A percentile compares a stretch with the other conserved stretches of the same genome.
phyloP scores from a whole-genome alignment of 2,888 invertebrate species.

The Plebejus anna region DNA sequence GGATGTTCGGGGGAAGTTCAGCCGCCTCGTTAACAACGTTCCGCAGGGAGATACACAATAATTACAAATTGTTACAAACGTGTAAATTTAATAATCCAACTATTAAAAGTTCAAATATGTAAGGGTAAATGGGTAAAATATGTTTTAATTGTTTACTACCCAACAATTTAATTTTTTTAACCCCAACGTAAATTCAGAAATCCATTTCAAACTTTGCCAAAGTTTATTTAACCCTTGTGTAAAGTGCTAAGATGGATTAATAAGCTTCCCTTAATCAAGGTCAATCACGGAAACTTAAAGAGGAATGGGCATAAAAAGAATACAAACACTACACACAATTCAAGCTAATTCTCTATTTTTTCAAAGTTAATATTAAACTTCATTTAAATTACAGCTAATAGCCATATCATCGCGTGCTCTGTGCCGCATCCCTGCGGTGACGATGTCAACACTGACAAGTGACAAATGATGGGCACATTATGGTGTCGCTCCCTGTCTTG shows the following conservation, averaged over 20 bases:
- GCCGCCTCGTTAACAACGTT: not conserved
- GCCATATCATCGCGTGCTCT: not conserved
- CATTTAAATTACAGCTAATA: not conserved
- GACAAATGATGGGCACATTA: not conserved
- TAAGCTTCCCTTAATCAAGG: no score
- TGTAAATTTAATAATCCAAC: not conserved
- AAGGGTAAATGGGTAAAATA: no score
- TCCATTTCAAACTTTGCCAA: no score
- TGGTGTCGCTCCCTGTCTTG: not conserved
- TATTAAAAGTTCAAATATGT: no score
- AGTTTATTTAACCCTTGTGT: no score
- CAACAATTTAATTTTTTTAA: no score
- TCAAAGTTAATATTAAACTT: not conserved
- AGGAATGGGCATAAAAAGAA: no score
- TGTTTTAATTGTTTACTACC: no score
- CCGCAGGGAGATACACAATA: not conserved
- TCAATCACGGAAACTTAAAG: no score
- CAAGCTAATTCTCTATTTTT: not conserved
- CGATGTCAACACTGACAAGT: not conserved
- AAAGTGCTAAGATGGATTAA: no score
- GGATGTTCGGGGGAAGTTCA: constrained; percentile 7
- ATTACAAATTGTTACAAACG: not conserved
- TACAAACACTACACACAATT: no score
- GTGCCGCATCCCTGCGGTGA: not conserved
- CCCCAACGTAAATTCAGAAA: no score